phyloP scores from a whole-genome alignment of 2,113 vertebrate genomes.

The Oryzias curvinotus region DNA sequence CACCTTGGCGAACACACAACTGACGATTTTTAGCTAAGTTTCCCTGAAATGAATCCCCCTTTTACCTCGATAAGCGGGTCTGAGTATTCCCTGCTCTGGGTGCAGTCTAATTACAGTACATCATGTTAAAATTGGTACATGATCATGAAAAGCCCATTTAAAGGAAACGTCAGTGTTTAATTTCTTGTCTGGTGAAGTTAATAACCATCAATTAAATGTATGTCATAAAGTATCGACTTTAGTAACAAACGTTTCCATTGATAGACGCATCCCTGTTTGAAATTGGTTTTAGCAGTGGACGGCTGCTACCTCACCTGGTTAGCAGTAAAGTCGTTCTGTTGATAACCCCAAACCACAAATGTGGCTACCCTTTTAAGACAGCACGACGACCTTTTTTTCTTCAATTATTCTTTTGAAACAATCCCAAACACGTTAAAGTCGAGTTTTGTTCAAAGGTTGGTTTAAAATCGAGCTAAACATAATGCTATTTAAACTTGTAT shows the following conservation, averaged over 20 bases:
- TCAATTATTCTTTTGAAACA: background rate
- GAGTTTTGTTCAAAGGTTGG: too few relatives aligned
- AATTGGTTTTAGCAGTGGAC: constrained; percentile 15
- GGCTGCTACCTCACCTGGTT: constrained; percentile 32
- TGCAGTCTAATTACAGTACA: constrained; percentile 63
- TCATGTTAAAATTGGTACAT: too few relatives aligned
- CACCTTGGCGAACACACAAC: background rate
- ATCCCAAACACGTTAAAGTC: background rate
- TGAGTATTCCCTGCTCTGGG: constrained; percentile 10
- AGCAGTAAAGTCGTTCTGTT: constrained; percentile 56
- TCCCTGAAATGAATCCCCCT: background rate
- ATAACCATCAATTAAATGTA: too few relatives aligned
- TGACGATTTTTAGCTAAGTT: background rate
- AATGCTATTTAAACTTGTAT: too few relatives aligned
- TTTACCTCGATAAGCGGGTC: background rate
- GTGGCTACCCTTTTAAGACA: constrained; percentile 46
- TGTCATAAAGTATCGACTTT: background rate
- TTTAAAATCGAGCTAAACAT: too few relatives aligned
- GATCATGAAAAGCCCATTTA: too few relatives aligned
- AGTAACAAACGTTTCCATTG: constrained; percentile 3
- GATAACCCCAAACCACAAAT: constrained; percentile 39
- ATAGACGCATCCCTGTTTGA: background rate
- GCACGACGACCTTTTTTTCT: constrained; percentile 9
- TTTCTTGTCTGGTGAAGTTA: too few relatives aligned
- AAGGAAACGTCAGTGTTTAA: too few relatives aligned